Evolutionary conservation across 2,797 vertebrate species (phyloP).

Genomic region (Malacoctenus gilli): DNA sequence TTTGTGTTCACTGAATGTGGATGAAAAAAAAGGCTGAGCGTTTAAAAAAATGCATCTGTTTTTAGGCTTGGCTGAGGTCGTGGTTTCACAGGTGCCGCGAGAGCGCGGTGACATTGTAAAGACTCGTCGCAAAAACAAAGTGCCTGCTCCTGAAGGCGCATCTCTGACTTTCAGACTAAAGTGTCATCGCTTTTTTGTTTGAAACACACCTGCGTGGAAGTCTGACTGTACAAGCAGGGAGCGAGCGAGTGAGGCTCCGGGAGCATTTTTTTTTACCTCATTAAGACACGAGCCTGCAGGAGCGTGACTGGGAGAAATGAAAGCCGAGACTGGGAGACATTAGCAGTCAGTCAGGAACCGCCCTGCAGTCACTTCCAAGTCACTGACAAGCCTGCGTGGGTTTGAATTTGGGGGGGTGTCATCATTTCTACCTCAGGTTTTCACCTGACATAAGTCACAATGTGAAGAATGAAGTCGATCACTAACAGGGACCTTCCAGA

Average conservation of each 20-base stretch:
- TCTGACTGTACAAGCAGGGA: background rate
- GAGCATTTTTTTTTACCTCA: constrained; percentile 30
- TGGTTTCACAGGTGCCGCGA: constrained; percentile 21
- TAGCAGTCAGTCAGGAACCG: constrained; percentile 31
- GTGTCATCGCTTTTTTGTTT: constrained; percentile 8
- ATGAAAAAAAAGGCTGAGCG: background rate
- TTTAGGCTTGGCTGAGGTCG: constrained; percentile 16
- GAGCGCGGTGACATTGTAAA: constrained; percentile 26
- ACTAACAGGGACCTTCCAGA: no score
- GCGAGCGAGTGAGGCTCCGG: no score
- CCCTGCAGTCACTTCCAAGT: no score
- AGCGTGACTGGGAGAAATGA: constrained; percentile 5
- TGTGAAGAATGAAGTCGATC: no score
- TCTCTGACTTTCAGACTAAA: constrained; percentile 15
- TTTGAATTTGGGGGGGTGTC: no score
- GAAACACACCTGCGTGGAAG: background rate
- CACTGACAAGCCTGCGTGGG: no score
- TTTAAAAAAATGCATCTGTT: constrained; percentile 14
- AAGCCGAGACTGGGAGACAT: constrained; percentile 25
- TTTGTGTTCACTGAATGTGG: constrained; percentile 7
- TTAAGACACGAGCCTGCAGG: constrained; percentile 19
- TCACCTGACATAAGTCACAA: no score
- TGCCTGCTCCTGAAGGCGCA: background rate
- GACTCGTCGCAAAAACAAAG: constrained; percentile 15
- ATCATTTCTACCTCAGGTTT: no score